These are phyloP conservation scores for Ichneumoninae sp. DNA, from an alignment of 2,888 invertebrate species.

Conservation along the genomic window DNA sequence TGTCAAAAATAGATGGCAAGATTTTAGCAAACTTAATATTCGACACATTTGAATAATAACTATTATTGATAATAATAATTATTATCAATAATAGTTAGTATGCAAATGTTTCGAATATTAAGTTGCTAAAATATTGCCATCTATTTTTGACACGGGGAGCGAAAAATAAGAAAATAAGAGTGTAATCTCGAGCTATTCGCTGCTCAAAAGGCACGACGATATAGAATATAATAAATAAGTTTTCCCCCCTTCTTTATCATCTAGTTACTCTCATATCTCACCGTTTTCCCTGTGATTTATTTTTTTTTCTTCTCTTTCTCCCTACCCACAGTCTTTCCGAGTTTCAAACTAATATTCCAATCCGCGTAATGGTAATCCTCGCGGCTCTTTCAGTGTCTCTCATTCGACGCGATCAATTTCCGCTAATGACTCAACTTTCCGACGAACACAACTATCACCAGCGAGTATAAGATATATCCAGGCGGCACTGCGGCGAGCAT, in stretches of 20 bases:
- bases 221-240: slow-evolving; percentile 7
- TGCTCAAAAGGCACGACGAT: not conserved
- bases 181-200: not conserved
- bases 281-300: not conserved
- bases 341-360: slow-evolving; percentile 69
- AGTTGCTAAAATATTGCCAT: not conserved
- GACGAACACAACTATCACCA: slow-evolving; percentile 51
- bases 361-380: slow-evolving; percentile 61
- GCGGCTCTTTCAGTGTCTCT: slow-evolving; percentile 61
- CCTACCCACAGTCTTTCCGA: slow-evolving; percentile 36
- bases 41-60: too few relatives aligned
- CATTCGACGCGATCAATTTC: slow-evolving; percentile 71
- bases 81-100: too few relatives aligned
- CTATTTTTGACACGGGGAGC: not conserved
- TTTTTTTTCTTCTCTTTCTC: slow-evolving; percentile 11
- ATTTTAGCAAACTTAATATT: too few relatives aligned
- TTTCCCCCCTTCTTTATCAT: slow-evolving; percentile 22
- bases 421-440: slow-evolving; percentile 73
- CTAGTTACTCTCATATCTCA: slow-evolving; percentile 19
- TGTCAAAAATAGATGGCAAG: not conserved
- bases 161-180: not conserved
- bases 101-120: too few relatives aligned
- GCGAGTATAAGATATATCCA: not conserved
- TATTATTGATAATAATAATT: too few relatives aligned
- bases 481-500: slow-evolving; percentile 18